Evolutionary conservation across 2,888 invertebrate species (phyloP), one percentile per base, ranked within the genome.

Genomic region (Ommatoiulus sabulosus): DNA sequence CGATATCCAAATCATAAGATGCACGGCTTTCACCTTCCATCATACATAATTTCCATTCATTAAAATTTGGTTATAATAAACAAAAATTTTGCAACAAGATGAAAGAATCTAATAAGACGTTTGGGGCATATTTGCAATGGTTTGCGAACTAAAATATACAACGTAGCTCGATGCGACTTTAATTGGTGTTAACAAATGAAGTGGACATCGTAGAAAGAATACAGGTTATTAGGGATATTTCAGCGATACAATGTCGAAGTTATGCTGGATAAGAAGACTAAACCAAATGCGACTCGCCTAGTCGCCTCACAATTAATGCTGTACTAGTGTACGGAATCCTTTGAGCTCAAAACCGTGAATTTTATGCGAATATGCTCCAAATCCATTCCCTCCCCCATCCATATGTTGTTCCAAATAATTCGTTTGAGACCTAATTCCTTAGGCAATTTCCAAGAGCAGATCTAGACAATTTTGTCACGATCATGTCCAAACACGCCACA

Each of bases 401-500:
- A 72, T 24, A 24, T 24, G 24, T 24, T 72, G 72, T n/a, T 72
- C 72, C 72, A n/a, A n/a, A 72, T 24, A n/a, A 72, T 72, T n/a
- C 24, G 72, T 72, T 72, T 24, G 72, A 24, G 24, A 72, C 72
- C 72, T n/a, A 24, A 8, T 8, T 72, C 72, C 24, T 72, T 72
- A 7, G 72, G 72, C 72, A 72, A 10, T 20, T 63, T 63, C n/a
- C 17, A 63, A 6, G 63, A 63, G 17, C 63, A 63, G 63, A 63
- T 63, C 63, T 72, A 20, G 72, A 72, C 72, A 72, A 24, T 72
- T 72, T 72, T 72, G 72, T 24, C 72, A 24, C 10, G 72, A 72
- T 72, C 72, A n/a, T 20, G 72, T 72, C 72, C 72, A 72, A 72
- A 72, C 72, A 72, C 20, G 72, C 72, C 72, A 72, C 8, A 72